A percentile compares a stretch with the other conserved stretches of the same genome.
phyloP scores from a whole-genome alignment of 1,140 invertebrate genomes.

The Drosophila ananassae region DNA sequence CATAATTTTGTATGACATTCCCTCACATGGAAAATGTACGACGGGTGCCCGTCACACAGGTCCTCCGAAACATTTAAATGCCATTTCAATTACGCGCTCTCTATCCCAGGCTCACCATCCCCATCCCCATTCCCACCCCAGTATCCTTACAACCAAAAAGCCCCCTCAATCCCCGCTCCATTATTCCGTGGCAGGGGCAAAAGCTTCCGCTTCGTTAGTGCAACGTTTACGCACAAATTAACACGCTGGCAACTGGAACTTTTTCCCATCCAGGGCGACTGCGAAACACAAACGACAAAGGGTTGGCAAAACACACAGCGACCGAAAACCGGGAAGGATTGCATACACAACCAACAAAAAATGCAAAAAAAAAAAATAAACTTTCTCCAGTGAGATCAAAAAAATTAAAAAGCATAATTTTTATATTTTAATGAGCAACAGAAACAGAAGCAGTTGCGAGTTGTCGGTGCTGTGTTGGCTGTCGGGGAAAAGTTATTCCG shows the following conservation, averaged over 20 bases:
- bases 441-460: conserved; percentile 6
- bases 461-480: background rate
- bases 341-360: conserved; percentile 16
- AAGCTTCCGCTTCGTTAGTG: conserved; percentile 75
- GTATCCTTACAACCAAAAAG: background rate
- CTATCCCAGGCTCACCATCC: conserved; percentile 13
- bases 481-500: conserved; percentile 29
- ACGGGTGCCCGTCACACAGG: conserved; percentile 17
- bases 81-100: conserved; percentile 71
- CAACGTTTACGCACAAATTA: conserved; percentile 79
- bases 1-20: conserved; percentile 60
- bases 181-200: conserved; percentile 5
- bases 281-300: conserved; percentile 66
- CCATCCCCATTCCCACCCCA: background rate
- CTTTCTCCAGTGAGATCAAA: conserved; percentile 9
- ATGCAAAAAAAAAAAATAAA: background rate
- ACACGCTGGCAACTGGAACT: conserved; percentile 73
- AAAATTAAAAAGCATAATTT: conserved; percentile 65
- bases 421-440: conserved; percentile 72
- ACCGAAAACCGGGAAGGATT: conserved; percentile 1
- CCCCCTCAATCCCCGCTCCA: background rate
- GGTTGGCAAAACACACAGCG: conserved; percentile 24
- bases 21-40: conserved; percentile 33
- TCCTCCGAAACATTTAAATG: conserved; percentile 67
- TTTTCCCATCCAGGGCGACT: conserved; percentile 51